Base-by-base conservation (phyloP, 2,113 vertebrate species). In the Engraulis encrasicolus region DNA sequence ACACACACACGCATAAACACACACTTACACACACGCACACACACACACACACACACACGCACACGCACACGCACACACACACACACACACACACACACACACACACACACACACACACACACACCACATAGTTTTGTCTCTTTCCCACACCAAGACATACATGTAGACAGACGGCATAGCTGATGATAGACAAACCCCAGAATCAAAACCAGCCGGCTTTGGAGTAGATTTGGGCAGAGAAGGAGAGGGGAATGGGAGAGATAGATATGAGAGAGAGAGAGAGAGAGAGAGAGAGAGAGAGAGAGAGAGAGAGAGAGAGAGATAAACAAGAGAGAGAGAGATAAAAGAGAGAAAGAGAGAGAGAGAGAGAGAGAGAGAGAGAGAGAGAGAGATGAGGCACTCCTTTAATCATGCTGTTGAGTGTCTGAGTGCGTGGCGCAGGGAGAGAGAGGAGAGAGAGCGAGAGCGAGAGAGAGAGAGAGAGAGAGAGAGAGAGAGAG, bases 91-190 rank as follows among this genome's bases (percentile, higher is more conserved):
- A 18, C 20, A 58, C 54, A 58, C 1, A 17, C 50, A 1, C 20
- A 20, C 2, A n/a, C 54, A n/a, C 54, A n/a, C 52, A 58, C 52
- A 58, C n/a, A 5, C 54, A 23, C 54, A 58, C 54, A 7, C 52
- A 23, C 54, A 58, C 18, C 6, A 3, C 9, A 3, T 45, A 45
- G 3, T 45, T 45, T 9, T 45, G 4, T 45, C 40, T 45, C 40
- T 45, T 9, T 45, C 40, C 15, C 50, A 19, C 50, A 17, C 12
- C 11, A 1, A 52, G 50, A 18, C 80, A 85, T 78, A 48, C 45
- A 81, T 54, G 77, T 88, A 52, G 50, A 15, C 54, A 78, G 66
- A 77, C n/a, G 66, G 85, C 48, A 91, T 52, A 87, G 37, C 77
- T 12, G 19, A 27, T 38, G 66, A n/a, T n/a, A n/a, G n/a, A n/a